Evolutionary conservation across 2,797 vertebrate species (phyloP).

Genomic region (Amniataba percoides): DNA sequence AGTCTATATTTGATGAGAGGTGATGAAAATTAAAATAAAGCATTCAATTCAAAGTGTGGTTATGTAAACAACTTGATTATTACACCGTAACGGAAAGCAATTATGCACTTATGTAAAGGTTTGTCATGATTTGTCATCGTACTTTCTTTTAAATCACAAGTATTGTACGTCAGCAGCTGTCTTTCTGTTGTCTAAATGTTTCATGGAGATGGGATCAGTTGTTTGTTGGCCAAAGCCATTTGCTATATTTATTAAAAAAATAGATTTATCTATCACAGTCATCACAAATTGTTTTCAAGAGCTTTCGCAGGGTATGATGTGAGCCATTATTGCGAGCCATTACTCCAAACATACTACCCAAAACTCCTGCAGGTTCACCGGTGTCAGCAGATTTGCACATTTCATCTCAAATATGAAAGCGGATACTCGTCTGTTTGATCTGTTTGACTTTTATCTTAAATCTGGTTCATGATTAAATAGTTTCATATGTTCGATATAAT

Average conservation of each 20-base stretch:
- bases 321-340: not conserved
- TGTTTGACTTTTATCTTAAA: constrained; percentile 4
- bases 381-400: constrained; percentile 8
- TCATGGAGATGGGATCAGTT: not conserved
- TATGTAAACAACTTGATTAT: not conserved
- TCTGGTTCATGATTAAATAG: constrained; percentile 1
- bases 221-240: not conserved
- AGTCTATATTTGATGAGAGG: not conserved
- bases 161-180: not conserved
- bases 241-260: not conserved
- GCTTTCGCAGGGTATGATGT: constrained; percentile 11
- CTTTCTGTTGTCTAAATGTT: not conserved
- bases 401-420: constrained; percentile 30
- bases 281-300: not conserved
- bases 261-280: not conserved
- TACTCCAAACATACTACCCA: not conserved
- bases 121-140: not conserved
- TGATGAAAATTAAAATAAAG: not conserved
- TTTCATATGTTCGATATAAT: not conserved
- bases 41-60: not conserved
- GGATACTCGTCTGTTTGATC: not conserved
- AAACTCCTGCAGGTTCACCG: not conserved
- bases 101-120: not conserved
- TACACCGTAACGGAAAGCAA: not conserved
- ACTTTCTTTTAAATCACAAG: not conserved